Base-by-base conservation (phyloP, 2,797 vertebrate genomes). In the Staurois parvus region DNA sequence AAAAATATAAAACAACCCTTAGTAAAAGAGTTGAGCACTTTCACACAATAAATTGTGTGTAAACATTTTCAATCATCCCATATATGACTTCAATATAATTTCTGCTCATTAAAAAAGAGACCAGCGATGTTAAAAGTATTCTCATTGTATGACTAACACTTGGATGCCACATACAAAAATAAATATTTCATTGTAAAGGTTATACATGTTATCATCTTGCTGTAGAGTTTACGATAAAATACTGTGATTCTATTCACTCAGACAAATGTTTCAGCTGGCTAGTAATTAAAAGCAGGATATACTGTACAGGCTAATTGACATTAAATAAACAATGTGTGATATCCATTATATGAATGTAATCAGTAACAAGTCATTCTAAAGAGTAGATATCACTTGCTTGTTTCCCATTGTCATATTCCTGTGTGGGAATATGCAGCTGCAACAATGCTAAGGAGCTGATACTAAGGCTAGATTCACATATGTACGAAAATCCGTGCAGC, bases 181-280 rank as follows among this genome's bases (percentile, higher is more conserved):
- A 77, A 84, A 84, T 45, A 77, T 76, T 34, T 26, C 29, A 76
- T 76, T 76, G 64, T 37, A 28, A 70, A 17, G 17, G 42, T 34
- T 59, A 56, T 28, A 59, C 56, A 73, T 72, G 79, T 72, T 64
- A 64, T 82, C 42, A 82, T 52, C 73, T 64, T 64, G 4, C 56
- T 82, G 37, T 70, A 24, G 48, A 12, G 34, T 37, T 52, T 17
- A 79, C 24, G 64, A 45, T 48, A 32, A 79, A 69, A 68, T 15
- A 5, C 19, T n/a, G 52, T 79, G 66, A 69, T 68, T 79, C 10
- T 29, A 21, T 26, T 79, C 42, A 45, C 45, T 37, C 40, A 0
- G 4, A 24, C 6, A 32, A 30, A 10, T 52, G 24, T 19, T 59
- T 52, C 2, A 30, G 17, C 17, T 75, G 40, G 45, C 11, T 13